Percentiles rank a stretch among this genome's conserved stretches.
phyloP scores from a whole-genome alignment of 2,113 vertebrate genomes.

The Vidua chalybeata region DNA sequence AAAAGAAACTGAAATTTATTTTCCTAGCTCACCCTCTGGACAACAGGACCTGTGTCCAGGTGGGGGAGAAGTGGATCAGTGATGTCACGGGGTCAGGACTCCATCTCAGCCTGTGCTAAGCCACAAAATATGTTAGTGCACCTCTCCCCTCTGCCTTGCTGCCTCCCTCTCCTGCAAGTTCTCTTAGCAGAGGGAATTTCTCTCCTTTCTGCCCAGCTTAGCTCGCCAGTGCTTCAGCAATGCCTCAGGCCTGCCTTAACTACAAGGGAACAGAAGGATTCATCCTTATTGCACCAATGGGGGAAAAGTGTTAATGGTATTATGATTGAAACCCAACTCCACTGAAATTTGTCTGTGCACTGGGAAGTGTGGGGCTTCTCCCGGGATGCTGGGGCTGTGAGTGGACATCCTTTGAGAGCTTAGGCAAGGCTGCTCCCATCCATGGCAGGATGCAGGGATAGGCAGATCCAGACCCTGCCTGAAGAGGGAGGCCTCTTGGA shows the following conservation, averaged over 20 bases:
- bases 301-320: not conserved
- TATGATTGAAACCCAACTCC: not conserved
- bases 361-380: not conserved
- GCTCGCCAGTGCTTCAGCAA: not conserved
- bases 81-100: not conserved
- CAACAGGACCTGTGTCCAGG: not conserved
- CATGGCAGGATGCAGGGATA: not conserved
- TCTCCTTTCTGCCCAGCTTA: not conserved
- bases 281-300: not conserved
- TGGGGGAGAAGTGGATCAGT: not conserved
- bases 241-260: not conserved
- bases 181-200: not conserved
- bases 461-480: not conserved
- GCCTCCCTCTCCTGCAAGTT: not conserved
- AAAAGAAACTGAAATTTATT: not conserved
- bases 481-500: not conserved
- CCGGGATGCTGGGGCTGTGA: not conserved
- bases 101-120: not conserved
- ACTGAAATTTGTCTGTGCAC: not conserved
- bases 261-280: not conserved
- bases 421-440: not conserved
- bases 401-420: not conserved
- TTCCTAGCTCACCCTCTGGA: not conserved
- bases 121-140: not conserved
- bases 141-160: not conserved